Conservation (phyloP, 2,888 invertebrate species). For the Anodontia alba region DNA sequence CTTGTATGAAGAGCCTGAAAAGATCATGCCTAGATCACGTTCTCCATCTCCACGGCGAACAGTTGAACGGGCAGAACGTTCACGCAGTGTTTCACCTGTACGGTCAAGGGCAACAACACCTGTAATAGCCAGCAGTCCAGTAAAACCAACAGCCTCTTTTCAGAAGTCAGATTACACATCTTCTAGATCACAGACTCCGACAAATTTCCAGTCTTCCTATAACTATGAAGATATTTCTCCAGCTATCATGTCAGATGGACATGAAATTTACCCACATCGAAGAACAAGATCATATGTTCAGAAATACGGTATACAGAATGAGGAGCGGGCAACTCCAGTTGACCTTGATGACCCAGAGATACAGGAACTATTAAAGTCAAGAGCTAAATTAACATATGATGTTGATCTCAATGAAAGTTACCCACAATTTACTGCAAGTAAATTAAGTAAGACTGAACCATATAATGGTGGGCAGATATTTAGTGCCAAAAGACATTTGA, state of each 20-base stretch:
- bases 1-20: constrained; percentile 65
- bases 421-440: constrained; percentile 16
- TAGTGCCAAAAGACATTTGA: constrained; percentile 49
- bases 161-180: constrained; percentile 11
- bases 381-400: constrained; percentile 62
- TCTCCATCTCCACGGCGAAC: constrained; percentile 43
- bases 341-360: constrained; percentile 68
- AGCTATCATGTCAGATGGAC: constrained; percentile 59
- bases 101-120: constrained; percentile 27
- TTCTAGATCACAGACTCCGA: constrained; percentile 57
- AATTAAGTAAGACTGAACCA: constrained; percentile 28
- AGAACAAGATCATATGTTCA: constrained; percentile 65
- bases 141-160: not conserved
- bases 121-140: constrained; percentile 29
- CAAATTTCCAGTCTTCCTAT: constrained; percentile 28
- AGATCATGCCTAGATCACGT: constrained; percentile 48
- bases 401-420: constrained; percentile 61
- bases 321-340: constrained; percentile 47
- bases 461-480: constrained; percentile 27
- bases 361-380: constrained; percentile 62
- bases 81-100: constrained; percentile 48
- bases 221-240: constrained; percentile 67
- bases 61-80: constrained; percentile 21
- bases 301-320: constrained; percentile 56
- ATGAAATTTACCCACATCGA: constrained; percentile 78